Base-by-base conservation (phyloP, 92 coral and sea anemone genomes). In the Epizoanthus scotinus region DNA sequence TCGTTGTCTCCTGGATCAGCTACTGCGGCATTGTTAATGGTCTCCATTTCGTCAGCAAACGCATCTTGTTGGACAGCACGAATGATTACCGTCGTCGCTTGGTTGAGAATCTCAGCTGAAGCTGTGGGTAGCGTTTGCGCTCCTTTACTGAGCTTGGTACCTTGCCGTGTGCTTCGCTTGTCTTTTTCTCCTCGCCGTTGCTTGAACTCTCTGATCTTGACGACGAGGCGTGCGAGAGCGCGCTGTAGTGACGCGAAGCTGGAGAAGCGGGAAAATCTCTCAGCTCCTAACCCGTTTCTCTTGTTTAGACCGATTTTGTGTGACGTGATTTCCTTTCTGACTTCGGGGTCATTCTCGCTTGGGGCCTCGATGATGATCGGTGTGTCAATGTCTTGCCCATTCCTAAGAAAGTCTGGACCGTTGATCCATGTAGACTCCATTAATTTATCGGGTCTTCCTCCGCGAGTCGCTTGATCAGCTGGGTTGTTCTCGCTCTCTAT, bases 401-500 rank as follows among this genome's bases (percentile, higher is more conserved):
- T 55, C 15, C 19, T 64, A 6, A 70, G 58, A 22, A 49, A 49
- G 34, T 25, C 34, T 19, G 78, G 31, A 5, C 67, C 83, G 12
- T 67, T 56, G 21, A 84, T 34, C 87, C 83, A 84, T 57, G 53
- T 56, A 0, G 75, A 74, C 61, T 71, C 80, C 38, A 54, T 12
- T 1, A 65, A 67, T 0, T 20, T n/a, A 2, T 77, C 24, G 0
- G 49, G 75, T 3, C 49, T 63, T 12, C 21, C 1, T 60, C 85
- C 84, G 21, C 82, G 71, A 29, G 89, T 79, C 1, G 89, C 85
- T 2, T 70, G 80, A 40, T 86, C 89, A 15, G 85, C 85, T 4
- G 89, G 82, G 53, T 80, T 86, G n/a, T 2, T 3, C 0, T n/a
- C 14, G 6, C 75, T 86, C 5, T 71, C 59, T 5, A 86, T 67